Evolutionary conservation across 1,140 invertebrate genomes (phyloP), one percentile per base, ranked within the genome.

Genomic region (Antheraea pernyi): DNA sequence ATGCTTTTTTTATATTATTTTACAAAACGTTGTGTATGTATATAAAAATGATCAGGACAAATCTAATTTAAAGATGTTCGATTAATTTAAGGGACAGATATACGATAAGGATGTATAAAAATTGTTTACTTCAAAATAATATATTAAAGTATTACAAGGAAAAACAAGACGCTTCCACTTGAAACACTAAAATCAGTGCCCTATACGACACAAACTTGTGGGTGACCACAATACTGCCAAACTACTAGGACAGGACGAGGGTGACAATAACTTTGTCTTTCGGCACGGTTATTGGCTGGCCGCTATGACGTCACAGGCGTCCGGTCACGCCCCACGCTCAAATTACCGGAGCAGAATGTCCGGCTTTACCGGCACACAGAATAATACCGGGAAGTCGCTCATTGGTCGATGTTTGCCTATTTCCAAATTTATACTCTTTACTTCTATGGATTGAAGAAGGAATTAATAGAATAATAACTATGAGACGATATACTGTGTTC

Each of bases 191-290:
- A 53, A 53, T 53, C 46, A 16, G 13, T 53, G 16, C 16, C 16
- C 13, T 53, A 53, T 16, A 53, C 46, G 6, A 53, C 11, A 16
- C 11, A 16, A 53, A 6, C 46, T 53, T n/a, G 1, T 16, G 46
- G 16, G 46, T 53, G 46, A 53, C 46, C 46, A 53, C 46, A 53
- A 53, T 53, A 13, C 46, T n/a, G 10, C 46, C 16, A 53, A 53
- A 53, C 46, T n/a, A 53, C 10, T 53, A 16, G 46, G 60, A 61
- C 9, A 61, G 19, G 6, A 48, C 64, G 19, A 77, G 80, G 86
- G 86, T 86, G 84, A 86, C 86, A 88, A 86, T 88, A 72, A 83
- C 78, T 77, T 73, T 73, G 70, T n/a, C 46, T 61, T 58, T 66
- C 71, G 62, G 63, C 68, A 69, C 62, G 70, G 76, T 76, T 74